Base-by-base conservation (phyloP, 2,888 invertebrate species). In the Cephonodes hylas region DNA sequence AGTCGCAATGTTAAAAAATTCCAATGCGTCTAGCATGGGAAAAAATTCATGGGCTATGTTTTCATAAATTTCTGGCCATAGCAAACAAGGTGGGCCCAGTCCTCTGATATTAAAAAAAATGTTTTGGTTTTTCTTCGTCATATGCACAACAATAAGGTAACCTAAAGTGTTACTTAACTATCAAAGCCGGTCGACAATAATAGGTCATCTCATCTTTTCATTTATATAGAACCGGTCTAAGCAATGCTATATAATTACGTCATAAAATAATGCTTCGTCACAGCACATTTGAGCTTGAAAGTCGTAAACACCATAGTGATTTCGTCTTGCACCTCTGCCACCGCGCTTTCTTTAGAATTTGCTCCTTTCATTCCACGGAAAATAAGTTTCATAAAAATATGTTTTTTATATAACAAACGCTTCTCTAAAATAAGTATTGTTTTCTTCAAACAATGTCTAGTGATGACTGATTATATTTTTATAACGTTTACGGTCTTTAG, bases 141-240 rank as follows among this genome's bases (percentile, higher is more conserved):
- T n/a, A n/a, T n/a, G n/a, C n/a, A n/a, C n/a, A n/a, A 53, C 53
- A 58, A 58, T 58, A 25, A 27, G 42, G 27, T 42, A n/a, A n/a
- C 38, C 25, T 27, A 58, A 42, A 58, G 58, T 58, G 58, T 42
- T 18, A 42, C 15, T 27, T 58, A 58, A 58, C 57, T 58, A 44
- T 44, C 58, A 58, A 58, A 44, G 44, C 58, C 18, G 58, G 58
- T 42, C 58, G 42, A 53, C 27, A 53, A 53, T 31, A 53, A 53
- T 53, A 6, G 31, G 27, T 53, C 7, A 53, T 53, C 53, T 31
- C 31, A 38, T 38, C 38, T 38, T 31, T 53, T 53, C 53, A 31
- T 48, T 27, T 15, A 48, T 27, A 27, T 48, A 27, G 38, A 58
- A 27, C 44, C 44, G 31, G 6, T 10, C 27, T 59, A 44, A 53